These are phyloP conservation scores for Psittacula cyanocephala DNA, from an alignment of 2,113 vertebrate genomes.

Conservation along the genomic window DNA sequence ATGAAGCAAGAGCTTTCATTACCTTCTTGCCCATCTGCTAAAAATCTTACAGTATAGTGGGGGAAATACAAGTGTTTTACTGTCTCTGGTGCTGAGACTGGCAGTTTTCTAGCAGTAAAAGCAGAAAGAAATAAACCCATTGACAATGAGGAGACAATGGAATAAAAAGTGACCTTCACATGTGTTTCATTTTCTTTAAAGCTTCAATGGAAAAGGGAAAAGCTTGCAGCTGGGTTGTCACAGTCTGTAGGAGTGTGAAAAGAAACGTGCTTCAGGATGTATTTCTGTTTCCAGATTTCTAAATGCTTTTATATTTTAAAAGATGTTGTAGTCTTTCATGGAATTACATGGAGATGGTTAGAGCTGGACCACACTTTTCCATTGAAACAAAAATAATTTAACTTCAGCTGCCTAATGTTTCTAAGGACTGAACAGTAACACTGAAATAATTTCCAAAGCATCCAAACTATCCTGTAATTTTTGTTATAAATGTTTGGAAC, in stretches of 20 bases:
- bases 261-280: not conserved
- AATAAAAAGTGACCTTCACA: conserved; percentile 22
- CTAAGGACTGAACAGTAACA: not conserved
- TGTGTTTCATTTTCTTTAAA: conserved; percentile 23
- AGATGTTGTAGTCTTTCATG: not conserved
- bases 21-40: not conserved
- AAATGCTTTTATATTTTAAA: not conserved
- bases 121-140: conserved; percentile 5
- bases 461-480: not conserved
- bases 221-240: not conserved
- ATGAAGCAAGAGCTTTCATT: not conserved
- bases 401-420: not conserved
- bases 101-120: conserved; percentile 1
- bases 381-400: not conserved
- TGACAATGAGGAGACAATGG: not conserved
- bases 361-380: not conserved
- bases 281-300: not conserved
- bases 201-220: not conserved
- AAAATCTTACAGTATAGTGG: not conserved
- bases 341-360: not conserved
- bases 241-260: not conserved
- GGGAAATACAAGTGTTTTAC: not conserved
- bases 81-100: not conserved
- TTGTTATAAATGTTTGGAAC: not conserved
- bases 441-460: not conserved